Conservation (phyloP, 2,113 vertebrate genomes). For the Ammospiza nelsoni region DNA sequence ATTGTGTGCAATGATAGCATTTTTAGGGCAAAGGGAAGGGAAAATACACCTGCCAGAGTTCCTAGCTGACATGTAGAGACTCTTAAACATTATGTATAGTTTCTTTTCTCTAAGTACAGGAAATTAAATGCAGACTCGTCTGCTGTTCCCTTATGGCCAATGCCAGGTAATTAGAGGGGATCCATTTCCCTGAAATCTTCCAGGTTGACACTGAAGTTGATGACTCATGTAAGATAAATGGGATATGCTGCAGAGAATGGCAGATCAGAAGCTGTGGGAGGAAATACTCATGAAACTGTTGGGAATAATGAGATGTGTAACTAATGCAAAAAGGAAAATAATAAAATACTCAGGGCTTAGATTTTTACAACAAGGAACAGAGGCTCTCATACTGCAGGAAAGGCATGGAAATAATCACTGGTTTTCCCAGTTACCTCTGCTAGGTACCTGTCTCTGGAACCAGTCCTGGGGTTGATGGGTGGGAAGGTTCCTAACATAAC, state of each 20-base stretch:
- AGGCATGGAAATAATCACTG: background rate
- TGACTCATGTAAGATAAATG: background rate
- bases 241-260: background rate
- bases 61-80: background rate
- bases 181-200: background rate
- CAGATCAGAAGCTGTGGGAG: conserved; percentile 17
- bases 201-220: background rate
- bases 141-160: background rate
- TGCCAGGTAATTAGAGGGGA: background rate
- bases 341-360: background rate
- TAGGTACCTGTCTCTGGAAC: background rate
- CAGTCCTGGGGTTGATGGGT: background rate
- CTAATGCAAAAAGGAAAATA: background rate
- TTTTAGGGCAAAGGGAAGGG: background rate
- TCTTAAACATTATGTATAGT: background rate
- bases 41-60: background rate
- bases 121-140: background rate
- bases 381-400: background rate
- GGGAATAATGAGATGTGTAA: conserved; percentile 22
- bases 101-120: background rate
- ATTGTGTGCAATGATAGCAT: background rate
- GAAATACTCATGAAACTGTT: conserved; percentile 24
- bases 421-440: background rate
- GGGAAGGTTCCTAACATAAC: background rate
- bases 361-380: background rate